Conservation (phyloP, 2,113 vertebrate genomes). For the Thunnus maccoyii region DNA sequence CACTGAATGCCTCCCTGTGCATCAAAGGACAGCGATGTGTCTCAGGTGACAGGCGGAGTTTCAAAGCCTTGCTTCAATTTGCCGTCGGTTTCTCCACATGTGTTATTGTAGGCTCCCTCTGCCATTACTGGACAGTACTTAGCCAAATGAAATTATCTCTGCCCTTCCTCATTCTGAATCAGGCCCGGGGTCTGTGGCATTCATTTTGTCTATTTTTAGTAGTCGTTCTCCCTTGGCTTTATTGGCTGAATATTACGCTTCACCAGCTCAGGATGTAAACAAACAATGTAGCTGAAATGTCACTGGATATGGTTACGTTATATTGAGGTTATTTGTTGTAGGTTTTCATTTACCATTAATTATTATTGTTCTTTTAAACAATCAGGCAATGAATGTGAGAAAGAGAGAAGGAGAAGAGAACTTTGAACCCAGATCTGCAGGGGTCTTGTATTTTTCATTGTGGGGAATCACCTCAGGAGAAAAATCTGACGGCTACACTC, state of each 20-base stretch:
- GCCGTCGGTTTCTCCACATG: conserved; percentile 37
- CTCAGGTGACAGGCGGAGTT: conserved; percentile 50
- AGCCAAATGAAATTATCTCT: conserved; percentile 60
- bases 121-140: conserved; percentile 46
- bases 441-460: neutral
- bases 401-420: neutral
- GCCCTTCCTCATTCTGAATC: conserved; percentile 34
- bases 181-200: conserved; percentile 49
- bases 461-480: neutral
- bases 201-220: conserved; percentile 71
- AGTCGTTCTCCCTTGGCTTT: conserved; percentile 51
- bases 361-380: conserved; percentile 18
- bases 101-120: conserved; percentile 20
- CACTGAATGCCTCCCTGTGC: conserved; percentile 48
- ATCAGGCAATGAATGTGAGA: conserved; percentile 17
- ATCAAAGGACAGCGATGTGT: conserved; percentile 44
- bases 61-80: conserved; percentile 58
- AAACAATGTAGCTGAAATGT: conserved; percentile 66
- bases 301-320: conserved; percentile 29
- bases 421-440: conserved; percentile 24
- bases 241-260: conserved; percentile 54
- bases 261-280: conserved; percentile 62
- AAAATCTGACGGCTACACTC: neutral
- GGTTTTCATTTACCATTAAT: conserved; percentile 15
- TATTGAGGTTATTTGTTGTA: conserved; percentile 28